Evolutionary conservation across 2,797 vertebrate species (phyloP).

Genomic region (Novumbra hubbsi): DNA sequence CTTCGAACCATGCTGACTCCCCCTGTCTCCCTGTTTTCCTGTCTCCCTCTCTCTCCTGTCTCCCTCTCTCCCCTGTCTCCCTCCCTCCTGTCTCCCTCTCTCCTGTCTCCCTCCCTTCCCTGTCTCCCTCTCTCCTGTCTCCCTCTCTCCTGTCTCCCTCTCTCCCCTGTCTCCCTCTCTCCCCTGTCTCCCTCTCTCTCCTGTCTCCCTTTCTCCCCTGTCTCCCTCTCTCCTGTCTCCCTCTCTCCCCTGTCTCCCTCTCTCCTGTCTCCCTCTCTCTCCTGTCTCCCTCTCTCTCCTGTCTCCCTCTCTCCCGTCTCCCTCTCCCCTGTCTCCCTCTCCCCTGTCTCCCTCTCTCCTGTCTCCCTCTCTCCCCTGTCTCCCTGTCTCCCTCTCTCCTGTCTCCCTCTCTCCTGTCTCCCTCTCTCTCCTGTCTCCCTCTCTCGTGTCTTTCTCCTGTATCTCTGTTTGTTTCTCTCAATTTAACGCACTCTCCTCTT

Average conservation of each 20-base stretch:
- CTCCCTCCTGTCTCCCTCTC: too few species aligned
- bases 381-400: too few species aligned
- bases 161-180: background rate
- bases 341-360: too few species aligned
- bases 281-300: background rate
- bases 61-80: background rate
- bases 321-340: too few species aligned
- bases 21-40: too few species aligned
- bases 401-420: background rate
- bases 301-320: background rate
- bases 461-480: too few species aligned
- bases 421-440: slow-evolving; percentile 3
- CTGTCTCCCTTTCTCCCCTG: too few species aligned
- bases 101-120: too few species aligned
- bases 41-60: background rate
- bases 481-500: background rate
- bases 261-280: background rate
- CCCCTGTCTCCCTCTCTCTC: background rate
- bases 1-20: slow-evolving; percentile 10
- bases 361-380: background rate
- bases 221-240: background rate
- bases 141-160: too few species aligned
- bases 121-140: background rate
- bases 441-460: background rate
- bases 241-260: slow-evolving; percentile 21